Percentiles rank a stretch among this genome's conserved stretches.
phyloP scores from a whole-genome alignment of 2,888 invertebrate species.

The Ochropleura leucogaster region DNA sequence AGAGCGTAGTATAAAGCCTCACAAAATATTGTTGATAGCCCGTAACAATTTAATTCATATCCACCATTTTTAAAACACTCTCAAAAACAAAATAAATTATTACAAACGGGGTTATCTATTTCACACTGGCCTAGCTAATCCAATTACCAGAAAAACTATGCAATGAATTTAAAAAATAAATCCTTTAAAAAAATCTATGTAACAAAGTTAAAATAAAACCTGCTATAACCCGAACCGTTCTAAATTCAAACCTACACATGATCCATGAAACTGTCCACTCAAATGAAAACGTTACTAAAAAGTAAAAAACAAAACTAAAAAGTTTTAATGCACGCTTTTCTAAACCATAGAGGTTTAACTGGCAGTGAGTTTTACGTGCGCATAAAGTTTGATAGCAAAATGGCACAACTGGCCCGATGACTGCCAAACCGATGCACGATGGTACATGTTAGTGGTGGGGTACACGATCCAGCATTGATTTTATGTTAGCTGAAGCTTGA shows the following conservation, averaged over 20 bases:
- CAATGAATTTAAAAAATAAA: neutral
- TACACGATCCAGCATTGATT: slow-evolving; percentile 27
- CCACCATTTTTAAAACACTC: slow-evolving; percentile 2
- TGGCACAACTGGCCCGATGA: slow-evolving; percentile 29
- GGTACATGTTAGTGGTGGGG: slow-evolving; percentile 9
- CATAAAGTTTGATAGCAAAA: slow-evolving; percentile 50
- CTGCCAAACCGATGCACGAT: slow-evolving; percentile 17
- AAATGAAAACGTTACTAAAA: slow-evolving; percentile 38
- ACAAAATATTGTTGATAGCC: neutral
- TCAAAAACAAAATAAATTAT: neutral
- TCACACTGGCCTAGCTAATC: neutral
- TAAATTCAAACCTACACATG: slow-evolving; percentile 27
- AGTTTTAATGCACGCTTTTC: slow-evolving; percentile 51
- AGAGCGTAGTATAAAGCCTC: neutral
- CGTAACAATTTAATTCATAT: neutral
- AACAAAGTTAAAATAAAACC: slow-evolving; percentile 21
- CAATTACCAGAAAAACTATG: slow-evolving; percentile 11
- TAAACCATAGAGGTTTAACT: slow-evolving; percentile 52
- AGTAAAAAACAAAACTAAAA: slow-evolving; percentile 26
- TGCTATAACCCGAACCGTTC: neutral
- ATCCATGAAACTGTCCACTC: slow-evolving; percentile 32
- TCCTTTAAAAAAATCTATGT: neutral
- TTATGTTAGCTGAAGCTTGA: neutral
- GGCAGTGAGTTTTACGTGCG: slow-evolving; percentile 40
- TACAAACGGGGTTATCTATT: slow-evolving; percentile 2